These are phyloP conservation scores for Paramuricea clavata DNA, from an alignment of 92 coral and sea anemone genomes.

Conservation along the genomic window DNA sequence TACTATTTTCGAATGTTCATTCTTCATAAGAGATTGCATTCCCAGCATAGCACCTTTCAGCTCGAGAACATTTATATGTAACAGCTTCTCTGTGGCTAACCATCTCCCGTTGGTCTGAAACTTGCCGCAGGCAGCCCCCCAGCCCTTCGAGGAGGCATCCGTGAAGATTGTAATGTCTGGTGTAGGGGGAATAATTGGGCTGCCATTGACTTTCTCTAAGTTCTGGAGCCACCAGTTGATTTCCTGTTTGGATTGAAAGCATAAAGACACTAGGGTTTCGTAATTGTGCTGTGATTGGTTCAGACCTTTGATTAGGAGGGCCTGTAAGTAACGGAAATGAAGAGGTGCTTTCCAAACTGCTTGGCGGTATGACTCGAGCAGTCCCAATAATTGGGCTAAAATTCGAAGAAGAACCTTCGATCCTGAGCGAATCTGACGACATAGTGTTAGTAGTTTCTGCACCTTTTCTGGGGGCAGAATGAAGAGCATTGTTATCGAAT, in stretches of 20 bases:
- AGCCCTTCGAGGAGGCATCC: slow-evolving; percentile 63
- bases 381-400: too few relatives aligned
- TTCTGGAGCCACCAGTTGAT: slow-evolving; percentile 52
- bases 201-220: slow-evolving; percentile 21
- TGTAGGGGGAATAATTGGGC: slow-evolving; percentile 24
- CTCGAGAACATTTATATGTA: slow-evolving; percentile 62
- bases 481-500: too few relatives aligned
- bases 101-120: slow-evolving; percentile 68
- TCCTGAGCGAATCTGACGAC: too few relatives aligned
- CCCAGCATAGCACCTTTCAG: slow-evolving; percentile 52
- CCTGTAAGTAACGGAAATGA: slow-evolving; percentile 57
- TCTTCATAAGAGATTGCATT: slow-evolving; percentile 29
- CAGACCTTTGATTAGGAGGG: slow-evolving; percentile 28
- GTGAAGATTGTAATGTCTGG: slow-evolving; percentile 39
- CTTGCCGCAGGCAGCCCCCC: slow-evolving; percentile 57
- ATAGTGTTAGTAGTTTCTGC: too few relatives aligned
- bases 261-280: slow-evolving; percentile 18
- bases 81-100: slow-evolving; percentile 47
- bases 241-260: slow-evolving; percentile 31
- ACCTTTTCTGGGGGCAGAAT: too few relatives aligned
- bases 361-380: too few relatives aligned
- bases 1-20: slow-evolving; percentile 39
- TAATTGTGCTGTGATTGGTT: slow-evolving; percentile 29
- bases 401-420: too few relatives aligned
- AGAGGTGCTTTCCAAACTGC: too few relatives aligned